Evolutionary conservation across 2,888 invertebrate species (phyloP).

Genomic region (Andrena dorsata): DNA sequence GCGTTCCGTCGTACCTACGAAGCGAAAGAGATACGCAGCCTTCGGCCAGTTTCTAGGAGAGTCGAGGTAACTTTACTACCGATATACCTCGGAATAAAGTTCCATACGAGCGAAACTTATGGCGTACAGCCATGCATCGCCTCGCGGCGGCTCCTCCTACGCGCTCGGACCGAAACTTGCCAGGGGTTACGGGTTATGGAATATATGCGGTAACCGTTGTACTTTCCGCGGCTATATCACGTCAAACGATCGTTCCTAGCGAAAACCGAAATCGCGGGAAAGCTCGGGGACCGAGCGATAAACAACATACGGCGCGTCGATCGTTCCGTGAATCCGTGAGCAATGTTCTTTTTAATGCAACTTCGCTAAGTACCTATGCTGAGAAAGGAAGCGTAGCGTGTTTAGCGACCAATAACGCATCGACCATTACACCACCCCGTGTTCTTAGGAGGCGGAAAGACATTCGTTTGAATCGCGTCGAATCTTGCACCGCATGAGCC

Average conservation of each 20-base stretch:
- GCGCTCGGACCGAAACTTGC: constrained; percentile 34
- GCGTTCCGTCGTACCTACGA: neutral
- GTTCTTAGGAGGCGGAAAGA: neutral
- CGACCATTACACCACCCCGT: neutral
- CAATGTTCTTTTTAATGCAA: constrained; percentile 1
- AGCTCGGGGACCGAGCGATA: constrained; percentile 16
- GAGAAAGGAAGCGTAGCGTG: neutral
- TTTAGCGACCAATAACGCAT: constrained; percentile 8
- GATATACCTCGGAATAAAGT: constrained; percentile 35
- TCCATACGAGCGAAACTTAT: constrained; percentile 35
- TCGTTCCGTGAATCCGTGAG: constrained; percentile 21
- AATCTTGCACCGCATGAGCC: neutral
- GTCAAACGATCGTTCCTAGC: constrained; percentile 29
- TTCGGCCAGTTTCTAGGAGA: constrained; percentile 16
- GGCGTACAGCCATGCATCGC: constrained; percentile 21
- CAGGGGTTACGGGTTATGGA: constrained; percentile 40
- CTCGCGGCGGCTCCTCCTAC: neutral
- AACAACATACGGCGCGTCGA: constrained; percentile 33
- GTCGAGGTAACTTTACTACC: constrained; percentile 22
- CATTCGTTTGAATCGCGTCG: neutral
- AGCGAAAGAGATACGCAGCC: constrained; percentile 11
- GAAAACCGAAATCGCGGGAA: constrained; percentile 20
- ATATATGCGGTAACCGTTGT: constrained; percentile 23
- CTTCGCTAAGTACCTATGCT: neutral
- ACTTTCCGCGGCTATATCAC: constrained; percentile 28